phyloP scores from a whole-genome alignment of 2,888 invertebrate species.

The Neoascia interrupta region DNA sequence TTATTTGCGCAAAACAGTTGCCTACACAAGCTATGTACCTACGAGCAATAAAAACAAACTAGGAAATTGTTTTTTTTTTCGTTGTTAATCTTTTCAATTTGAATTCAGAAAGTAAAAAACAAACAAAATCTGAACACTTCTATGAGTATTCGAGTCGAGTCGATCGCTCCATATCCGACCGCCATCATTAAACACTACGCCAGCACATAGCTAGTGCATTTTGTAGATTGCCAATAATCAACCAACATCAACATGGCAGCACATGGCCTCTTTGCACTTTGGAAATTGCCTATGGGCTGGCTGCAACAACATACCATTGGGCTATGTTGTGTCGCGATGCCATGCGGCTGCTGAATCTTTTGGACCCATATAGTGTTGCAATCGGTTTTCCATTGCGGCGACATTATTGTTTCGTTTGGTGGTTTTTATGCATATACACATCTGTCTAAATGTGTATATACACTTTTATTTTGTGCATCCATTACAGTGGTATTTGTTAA shows the following conservation, averaged over 20 bases:
- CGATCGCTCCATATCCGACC: conserved; percentile 24
- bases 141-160: conserved; percentile 43
- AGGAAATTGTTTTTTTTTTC: conserved; percentile 21
- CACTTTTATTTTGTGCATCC: conserved; percentile 58
- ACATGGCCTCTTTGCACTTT: conserved; percentile 42
- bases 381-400: conserved; percentile 67
- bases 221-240: conserved; percentile 68
- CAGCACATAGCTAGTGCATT: conserved; percentile 38
- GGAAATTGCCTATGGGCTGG: conserved; percentile 35
- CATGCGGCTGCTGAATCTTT: too few relatives aligned
- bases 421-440: conserved; percentile 40
- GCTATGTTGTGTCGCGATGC: too few relatives aligned
- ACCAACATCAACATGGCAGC: conserved; percentile 57
- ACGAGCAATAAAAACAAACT: not conserved
- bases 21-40: conserved; percentile 1
- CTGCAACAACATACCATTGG: too few relatives aligned
- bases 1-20: conserved; percentile 49
- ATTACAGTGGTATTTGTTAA: conserved; percentile 68
- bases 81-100: conserved; percentile 29
- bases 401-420: conserved; percentile 68
- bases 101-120: conserved; percentile 4
- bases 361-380: conserved; percentile 58
- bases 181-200: conserved; percentile 28
- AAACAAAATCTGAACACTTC: conserved; percentile 23
- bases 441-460: not conserved